Percentiles rank a stretch among this genome's conserved stretches.
Evolutionary conservation across 2,797 vertebrate genomes (phyloP).

Genomic region (Centropyge bicolor): DNA sequence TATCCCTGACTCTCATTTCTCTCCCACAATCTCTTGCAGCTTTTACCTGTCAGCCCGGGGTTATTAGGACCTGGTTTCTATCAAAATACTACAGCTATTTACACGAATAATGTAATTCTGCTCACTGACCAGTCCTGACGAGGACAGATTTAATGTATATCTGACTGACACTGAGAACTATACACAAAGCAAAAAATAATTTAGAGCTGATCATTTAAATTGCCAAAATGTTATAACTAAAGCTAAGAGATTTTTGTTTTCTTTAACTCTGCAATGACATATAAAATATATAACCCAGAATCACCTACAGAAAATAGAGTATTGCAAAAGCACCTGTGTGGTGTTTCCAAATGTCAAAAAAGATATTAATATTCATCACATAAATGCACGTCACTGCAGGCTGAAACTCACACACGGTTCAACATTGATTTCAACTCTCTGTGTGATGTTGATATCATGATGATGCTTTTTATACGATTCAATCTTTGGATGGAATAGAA

Average conservation of each 20-base stretch:
- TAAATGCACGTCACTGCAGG: not conserved
- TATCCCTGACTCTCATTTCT: constrained; percentile 31
- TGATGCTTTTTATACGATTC: not conserved
- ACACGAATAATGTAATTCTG: constrained; percentile 19
- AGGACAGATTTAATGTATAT: not conserved
- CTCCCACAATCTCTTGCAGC: constrained; percentile 55
- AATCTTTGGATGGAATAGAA: not conserved
- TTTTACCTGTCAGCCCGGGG: constrained; percentile 38
- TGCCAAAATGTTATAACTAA: not conserved
- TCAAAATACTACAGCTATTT: constrained; percentile 38
- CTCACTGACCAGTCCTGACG: constrained; percentile 3
- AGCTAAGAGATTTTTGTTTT: not conserved
- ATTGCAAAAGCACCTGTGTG: not conserved
- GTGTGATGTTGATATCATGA: not conserved
- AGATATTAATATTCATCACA: constrained; percentile 4
- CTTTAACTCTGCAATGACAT: not conserved
- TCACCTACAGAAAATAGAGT: not conserved
- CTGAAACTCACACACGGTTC: not conserved
- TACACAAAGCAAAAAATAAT: not conserved
- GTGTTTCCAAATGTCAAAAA: constrained; percentile 26
- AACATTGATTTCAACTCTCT: not conserved
- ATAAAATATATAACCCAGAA: not conserved
- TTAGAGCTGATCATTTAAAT: not conserved
- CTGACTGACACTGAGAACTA: not conserved
- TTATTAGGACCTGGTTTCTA: constrained; percentile 17